Evolutionary conservation across 2,888 invertebrate genomes (phyloP).

Genomic region (Meloe dianella): DNA sequence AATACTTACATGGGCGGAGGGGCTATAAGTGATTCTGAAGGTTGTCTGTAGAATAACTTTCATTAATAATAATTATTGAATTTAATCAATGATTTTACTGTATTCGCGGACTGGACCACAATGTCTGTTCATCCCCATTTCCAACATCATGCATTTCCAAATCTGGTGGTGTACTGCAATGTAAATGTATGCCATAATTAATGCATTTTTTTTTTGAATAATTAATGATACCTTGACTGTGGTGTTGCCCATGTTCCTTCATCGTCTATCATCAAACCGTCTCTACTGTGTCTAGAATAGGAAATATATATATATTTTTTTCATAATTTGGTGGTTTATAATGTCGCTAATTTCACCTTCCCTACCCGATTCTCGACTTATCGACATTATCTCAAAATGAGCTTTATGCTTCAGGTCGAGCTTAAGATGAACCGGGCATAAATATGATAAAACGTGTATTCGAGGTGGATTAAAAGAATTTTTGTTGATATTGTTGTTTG

Average conservation of each 20-base stretch:
- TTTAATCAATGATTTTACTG: conserved; percentile 12
- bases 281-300: conserved; percentile 38
- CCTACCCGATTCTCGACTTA: too few species aligned
- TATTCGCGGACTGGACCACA: conserved; percentile 35
- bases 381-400: too few species aligned
- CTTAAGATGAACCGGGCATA: too few species aligned
- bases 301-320: too few species aligned
- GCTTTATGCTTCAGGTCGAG: too few species aligned
- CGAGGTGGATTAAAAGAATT: too few species aligned
- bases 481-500: too few species aligned
- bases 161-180: conserved; percentile 22
- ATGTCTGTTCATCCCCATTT: conserved; percentile 17
- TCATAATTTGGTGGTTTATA: too few species aligned
- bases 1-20: conserved; percentile 40
- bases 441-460: too few species aligned
- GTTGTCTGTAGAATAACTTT: conserved; percentile 34
- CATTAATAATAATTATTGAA: conserved; percentile 19
- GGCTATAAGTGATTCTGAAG: conserved; percentile 37
- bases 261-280: conserved; percentile 43
- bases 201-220: conserved; percentile 12
- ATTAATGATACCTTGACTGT: conserved; percentile 41
- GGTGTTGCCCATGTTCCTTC: conserved; percentile 49
- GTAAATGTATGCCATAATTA: too few species aligned
- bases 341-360: too few species aligned
- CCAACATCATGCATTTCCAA: conserved; percentile 18